Percentiles rank a stretch among this genome's conserved stretches.
Conservation (phyloP, 2,888 invertebrate species). For the Aphidoletes aphidimyza region DNA sequence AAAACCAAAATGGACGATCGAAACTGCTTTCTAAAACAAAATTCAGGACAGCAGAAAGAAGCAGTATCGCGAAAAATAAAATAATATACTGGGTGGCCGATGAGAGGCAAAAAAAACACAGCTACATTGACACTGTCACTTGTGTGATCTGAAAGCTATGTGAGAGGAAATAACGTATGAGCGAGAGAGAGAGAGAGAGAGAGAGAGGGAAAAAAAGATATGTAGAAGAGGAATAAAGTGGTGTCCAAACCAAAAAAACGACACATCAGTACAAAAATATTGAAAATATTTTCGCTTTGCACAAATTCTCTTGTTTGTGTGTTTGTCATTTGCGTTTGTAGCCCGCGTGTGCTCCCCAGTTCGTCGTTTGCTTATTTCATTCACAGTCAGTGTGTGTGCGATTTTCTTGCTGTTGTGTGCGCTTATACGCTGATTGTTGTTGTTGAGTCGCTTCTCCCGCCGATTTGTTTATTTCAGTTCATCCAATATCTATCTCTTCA, state of each 20-base stretch:
- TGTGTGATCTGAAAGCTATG: not conserved
- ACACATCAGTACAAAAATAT: slow-evolving; percentile 20
- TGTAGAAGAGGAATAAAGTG: no score
- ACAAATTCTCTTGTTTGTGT: not conserved
- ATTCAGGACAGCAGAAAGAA: not conserved
- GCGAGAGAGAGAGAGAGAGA: not conserved
- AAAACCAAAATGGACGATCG: slow-evolving; percentile 2
- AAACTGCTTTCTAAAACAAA: not conserved
- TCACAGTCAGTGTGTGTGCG: not conserved
- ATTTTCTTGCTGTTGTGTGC: not conserved
- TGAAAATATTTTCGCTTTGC: slow-evolving; percentile 33
- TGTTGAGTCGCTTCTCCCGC: not conserved
- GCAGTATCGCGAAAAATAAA: not conserved
- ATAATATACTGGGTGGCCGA: slow-evolving; percentile 28
- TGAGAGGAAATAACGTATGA: not conserved
- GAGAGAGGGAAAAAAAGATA: not conserved
- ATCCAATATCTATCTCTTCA: not conserved
- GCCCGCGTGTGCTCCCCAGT: not conserved
- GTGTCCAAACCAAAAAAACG: not conserved
- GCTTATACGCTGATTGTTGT: no score
- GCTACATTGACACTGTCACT: slow-evolving; percentile 7
- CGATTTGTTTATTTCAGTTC: not conserved
- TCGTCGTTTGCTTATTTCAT: not conserved
- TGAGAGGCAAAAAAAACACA: not conserved
- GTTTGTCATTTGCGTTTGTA: not conserved